phyloP scores from a whole-genome alignment of 2,888 invertebrate species.

The Orthosia cruda region DNA sequence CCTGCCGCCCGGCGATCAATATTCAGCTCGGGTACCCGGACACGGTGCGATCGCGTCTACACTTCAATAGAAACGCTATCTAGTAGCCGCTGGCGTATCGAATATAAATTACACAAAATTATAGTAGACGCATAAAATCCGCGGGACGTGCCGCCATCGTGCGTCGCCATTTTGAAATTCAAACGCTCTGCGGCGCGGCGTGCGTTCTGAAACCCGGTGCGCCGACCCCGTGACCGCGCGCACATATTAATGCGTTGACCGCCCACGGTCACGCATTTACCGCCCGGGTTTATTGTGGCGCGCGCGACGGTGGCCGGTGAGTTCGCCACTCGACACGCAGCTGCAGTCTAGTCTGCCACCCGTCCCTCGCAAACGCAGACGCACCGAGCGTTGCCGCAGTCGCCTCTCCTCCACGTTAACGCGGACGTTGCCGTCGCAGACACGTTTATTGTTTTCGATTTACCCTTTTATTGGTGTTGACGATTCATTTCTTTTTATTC shows the following conservation, averaged over 20 bases:
- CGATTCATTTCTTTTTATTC: slow-evolving; percentile 79
- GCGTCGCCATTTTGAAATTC: slow-evolving; percentile 81
- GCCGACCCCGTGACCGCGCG: slow-evolving; percentile 90
- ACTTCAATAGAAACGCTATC: slow-evolving; percentile 88
- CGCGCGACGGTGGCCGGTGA: slow-evolving; percentile 59
- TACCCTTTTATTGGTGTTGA: slow-evolving; percentile 74
- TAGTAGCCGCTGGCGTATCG: slow-evolving; percentile 85
- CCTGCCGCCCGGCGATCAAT: slow-evolving; percentile 83
- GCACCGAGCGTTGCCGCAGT: slow-evolving; percentile 2
- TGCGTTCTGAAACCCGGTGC: slow-evolving; percentile 82
- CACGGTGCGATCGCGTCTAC: slow-evolving; percentile 81
- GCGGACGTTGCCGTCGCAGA: slow-evolving; percentile 79
- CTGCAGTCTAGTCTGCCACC: slow-evolving; percentile 6
- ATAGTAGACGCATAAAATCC: slow-evolving; percentile 85
- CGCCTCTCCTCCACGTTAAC: slow-evolving; percentile 19
- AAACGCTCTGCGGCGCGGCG: slow-evolving; percentile 73
- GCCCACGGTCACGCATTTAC: slow-evolving; percentile 86
- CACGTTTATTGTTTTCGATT: slow-evolving; percentile 88
- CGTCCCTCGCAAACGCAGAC: slow-evolving; percentile 15
- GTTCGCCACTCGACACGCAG: slow-evolving; percentile 57
- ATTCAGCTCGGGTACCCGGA: slow-evolving; percentile 85
- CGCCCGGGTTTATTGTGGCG: slow-evolving; percentile 79
- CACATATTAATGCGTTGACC: slow-evolving; percentile 89
- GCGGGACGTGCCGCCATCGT: slow-evolving; percentile 77
- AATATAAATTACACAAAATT: slow-evolving; percentile 90